A percentile compares a stretch with the other conserved stretches of the same genome.
phyloP scores from a whole-genome alignment of 2,113 vertebrate genomes.

The Anseranas semipalmata region DNA sequence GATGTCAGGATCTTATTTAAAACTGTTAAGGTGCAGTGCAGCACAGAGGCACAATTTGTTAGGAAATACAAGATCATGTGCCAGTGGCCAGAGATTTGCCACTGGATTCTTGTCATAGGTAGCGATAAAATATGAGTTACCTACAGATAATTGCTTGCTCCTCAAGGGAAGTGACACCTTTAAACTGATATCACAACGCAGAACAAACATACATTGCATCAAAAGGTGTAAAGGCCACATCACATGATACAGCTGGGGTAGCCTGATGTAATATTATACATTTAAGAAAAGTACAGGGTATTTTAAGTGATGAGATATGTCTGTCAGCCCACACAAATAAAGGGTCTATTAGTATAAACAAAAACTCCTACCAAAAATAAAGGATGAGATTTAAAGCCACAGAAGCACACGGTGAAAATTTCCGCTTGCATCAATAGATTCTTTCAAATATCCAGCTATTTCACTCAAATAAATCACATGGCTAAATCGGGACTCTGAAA shows the following conservation, averaged over 20 bases:
- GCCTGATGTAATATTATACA: background rate
- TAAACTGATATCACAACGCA: constrained; percentile 59
- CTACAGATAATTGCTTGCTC: constrained; percentile 62
- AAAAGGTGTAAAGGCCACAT: background rate
- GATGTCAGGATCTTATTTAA: constrained; percentile 74
- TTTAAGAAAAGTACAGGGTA: background rate
- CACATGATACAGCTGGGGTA: background rate
- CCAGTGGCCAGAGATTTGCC: constrained; percentile 59
- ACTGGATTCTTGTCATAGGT: constrained; percentile 42
- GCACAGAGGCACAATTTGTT: constrained; percentile 52
- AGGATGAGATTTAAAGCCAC: background rate
- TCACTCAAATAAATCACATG: background rate
- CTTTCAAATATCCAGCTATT: background rate
- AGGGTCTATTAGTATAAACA: background rate
- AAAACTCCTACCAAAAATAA: background rate
- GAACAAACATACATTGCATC: background rate
- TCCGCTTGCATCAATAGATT: background rate
- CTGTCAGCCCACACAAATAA: background rate
- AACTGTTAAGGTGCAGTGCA: constrained; percentile 45
- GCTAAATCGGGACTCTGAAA: background rate
- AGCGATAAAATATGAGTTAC: constrained; percentile 58
- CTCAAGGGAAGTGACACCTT: constrained; percentile 58
- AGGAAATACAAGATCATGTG: constrained; percentile 59
- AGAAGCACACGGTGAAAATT: background rate
- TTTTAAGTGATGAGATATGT: background rate